These are phyloP conservation scores for Danaus melanippus DNA, from an alignment of 1,140 invertebrate species.

Conservation along the genomic window DNA sequence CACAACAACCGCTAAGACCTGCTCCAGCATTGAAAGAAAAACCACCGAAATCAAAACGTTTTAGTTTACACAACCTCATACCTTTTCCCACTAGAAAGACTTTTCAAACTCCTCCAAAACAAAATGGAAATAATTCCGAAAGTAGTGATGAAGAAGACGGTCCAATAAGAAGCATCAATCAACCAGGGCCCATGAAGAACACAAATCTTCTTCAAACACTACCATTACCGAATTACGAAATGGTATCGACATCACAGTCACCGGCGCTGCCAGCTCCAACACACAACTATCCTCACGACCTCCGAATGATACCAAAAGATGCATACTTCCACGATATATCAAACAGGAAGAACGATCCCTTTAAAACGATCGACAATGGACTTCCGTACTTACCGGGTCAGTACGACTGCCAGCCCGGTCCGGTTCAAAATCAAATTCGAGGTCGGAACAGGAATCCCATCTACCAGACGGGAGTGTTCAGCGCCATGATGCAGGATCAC, in stretches of 20 bases:
- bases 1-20: constrained; percentile 59
- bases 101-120: constrained; percentile 62
- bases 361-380: constrained; percentile 45
- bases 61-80: constrained; percentile 69
- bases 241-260: constrained; percentile 66
- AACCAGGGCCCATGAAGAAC: constrained; percentile 71
- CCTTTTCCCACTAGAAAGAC: constrained; percentile 68
- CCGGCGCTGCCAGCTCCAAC: constrained; percentile 51
- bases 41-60: constrained; percentile 65
- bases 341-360: constrained; percentile 57
- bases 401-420: constrained; percentile 44
- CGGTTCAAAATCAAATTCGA: constrained; percentile 45
- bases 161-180: constrained; percentile 65
- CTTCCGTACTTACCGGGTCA: constrained; percentile 35
- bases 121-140: constrained; percentile 70
- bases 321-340: constrained; percentile 75
- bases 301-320: constrained; percentile 72
- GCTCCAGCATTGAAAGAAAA: constrained; percentile 65
- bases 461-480: constrained; percentile 64
- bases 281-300: constrained; percentile 38
- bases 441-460: constrained; percentile 60
- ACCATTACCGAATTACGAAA: constrained; percentile 71
- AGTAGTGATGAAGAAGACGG: constrained; percentile 74
- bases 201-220: constrained; percentile 69
- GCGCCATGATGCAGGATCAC: constrained; percentile 71